A percentile compares a stretch with the other conserved stretches of the same genome.
Conservation (phyloP, 2,888 invertebrate genomes). For the Camptogramma bilineatum region DNA sequence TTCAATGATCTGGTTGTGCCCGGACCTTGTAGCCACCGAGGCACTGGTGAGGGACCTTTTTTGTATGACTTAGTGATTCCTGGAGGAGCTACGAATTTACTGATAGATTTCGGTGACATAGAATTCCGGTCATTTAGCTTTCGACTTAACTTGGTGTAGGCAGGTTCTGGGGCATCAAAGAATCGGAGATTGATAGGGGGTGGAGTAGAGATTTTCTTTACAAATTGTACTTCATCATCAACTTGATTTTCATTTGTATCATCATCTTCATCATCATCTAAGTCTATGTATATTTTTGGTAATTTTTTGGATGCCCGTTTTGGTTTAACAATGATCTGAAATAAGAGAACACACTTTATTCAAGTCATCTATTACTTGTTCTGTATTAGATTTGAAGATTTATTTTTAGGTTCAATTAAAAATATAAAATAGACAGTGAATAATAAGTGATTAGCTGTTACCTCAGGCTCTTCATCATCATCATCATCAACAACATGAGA, state of each 20-base stretch:
- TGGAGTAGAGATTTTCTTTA: constrained; percentile 66
- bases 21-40: constrained; percentile 66
- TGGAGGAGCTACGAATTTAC: constrained; percentile 68
- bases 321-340: constrained; percentile 69
- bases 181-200: constrained; percentile 63
- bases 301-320: constrained; percentile 60
- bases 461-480: constrained; percentile 68
- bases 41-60: constrained; percentile 59
- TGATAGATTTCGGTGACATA: constrained; percentile 63
- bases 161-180: constrained; percentile 59
- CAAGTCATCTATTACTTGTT: neutral
- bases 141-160: constrained; percentile 62
- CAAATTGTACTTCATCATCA: constrained; percentile 73
- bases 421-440: no score
- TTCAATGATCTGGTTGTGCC: constrained; percentile 55
- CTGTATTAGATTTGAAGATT: neutral
- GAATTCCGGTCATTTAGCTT: constrained; percentile 60
- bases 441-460: constrained; percentile 39
- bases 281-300: constrained; percentile 66
- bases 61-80: constrained; percentile 75
- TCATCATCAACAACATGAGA: constrained; percentile 70
- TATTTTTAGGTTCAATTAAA: no score
- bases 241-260: constrained; percentile 52
- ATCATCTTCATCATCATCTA: constrained; percentile 67
- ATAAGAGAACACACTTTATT: constrained; percentile 26